These are phyloP conservation scores for Alligator sinensis DNA, from an alignment of 2,113 vertebrate genomes.

Conservation along the genomic window DNA sequence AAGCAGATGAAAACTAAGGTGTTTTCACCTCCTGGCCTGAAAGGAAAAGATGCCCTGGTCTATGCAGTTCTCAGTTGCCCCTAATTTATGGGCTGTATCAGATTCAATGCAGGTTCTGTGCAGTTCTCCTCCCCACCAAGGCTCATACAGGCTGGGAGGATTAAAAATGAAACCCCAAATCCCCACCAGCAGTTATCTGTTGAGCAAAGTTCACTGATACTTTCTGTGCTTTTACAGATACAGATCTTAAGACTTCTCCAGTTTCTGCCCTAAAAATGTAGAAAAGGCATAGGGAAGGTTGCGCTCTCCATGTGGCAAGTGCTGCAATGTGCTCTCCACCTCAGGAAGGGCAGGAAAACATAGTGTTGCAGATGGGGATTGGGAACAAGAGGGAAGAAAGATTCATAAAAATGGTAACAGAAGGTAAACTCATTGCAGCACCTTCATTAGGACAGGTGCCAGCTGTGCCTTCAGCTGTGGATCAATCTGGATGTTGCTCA, in stretches of 20 bases:
- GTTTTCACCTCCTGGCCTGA: too few relatives aligned
- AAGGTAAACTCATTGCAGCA: constrained; percentile 70
- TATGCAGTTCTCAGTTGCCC: background rate
- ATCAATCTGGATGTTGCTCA: constrained; percentile 70
- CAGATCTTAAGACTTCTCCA: background rate
- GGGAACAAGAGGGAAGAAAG: background rate
- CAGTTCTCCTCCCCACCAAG: background rate
- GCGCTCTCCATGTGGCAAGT: background rate
- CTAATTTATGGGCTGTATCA: background rate
- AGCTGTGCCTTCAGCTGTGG: constrained; percentile 71
- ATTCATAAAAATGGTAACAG: background rate
- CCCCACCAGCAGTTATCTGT: background rate
- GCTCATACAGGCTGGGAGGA: background rate
- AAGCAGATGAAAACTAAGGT: background rate
- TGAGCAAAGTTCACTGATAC: background rate
- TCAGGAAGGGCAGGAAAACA: background rate
- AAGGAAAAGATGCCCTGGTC: background rate
- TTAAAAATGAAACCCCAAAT: constrained; percentile 31
- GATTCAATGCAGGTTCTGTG: background rate
- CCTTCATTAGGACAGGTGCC: constrained; percentile 73
- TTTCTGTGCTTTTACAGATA: constrained; percentile 1
- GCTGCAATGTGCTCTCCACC: background rate
- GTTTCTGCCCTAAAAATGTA: background rate
- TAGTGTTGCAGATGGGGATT: constrained; percentile 17
- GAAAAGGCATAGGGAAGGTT: background rate